Evolutionary conservation across 1,140 invertebrate species (phyloP).

Genomic region (Ganaspis sp.): DNA sequence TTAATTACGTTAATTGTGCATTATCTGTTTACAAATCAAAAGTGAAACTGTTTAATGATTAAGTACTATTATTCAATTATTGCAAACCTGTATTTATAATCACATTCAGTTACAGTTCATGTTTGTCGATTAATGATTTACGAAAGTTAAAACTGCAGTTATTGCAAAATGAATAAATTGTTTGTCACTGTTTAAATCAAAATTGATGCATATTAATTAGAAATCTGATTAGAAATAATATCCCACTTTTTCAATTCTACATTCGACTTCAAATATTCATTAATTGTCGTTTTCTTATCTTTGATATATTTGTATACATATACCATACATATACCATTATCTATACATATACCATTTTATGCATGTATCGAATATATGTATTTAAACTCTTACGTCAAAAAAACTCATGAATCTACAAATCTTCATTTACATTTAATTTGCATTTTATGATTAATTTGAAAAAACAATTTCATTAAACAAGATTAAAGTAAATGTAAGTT

Average conservation of each 20-base stretch:
- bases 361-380: too few relatives aligned
- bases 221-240: not conserved
- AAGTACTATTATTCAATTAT: not conserved
- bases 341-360: too few relatives aligned
- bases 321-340: too few relatives aligned
- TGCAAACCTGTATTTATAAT: conserved; percentile 1
- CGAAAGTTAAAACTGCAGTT: not conserved
- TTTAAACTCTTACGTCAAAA: too few relatives aligned
- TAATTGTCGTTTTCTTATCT: not conserved
- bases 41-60: not conserved
- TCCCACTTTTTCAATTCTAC: not conserved
- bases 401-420: too few relatives aligned
- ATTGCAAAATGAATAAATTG: conserved; percentile 14
- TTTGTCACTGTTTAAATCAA: not conserved
- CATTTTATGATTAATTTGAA: too few relatives aligned
- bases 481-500: too few relatives aligned
- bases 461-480: too few relatives aligned
- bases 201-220: conserved; percentile 6
- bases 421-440: too few relatives aligned
- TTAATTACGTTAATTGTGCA: too few relatives aligned
- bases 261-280: not conserved
- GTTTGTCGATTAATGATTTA: conserved; percentile 14
- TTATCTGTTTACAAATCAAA: not conserved
- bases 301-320: too few relatives aligned
- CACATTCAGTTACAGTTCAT: not conserved